These are phyloP conservation scores for Erpornis zantholeuca DNA, from an alignment of 2,113 vertebrate genomes.

Conservation along the genomic window DNA sequence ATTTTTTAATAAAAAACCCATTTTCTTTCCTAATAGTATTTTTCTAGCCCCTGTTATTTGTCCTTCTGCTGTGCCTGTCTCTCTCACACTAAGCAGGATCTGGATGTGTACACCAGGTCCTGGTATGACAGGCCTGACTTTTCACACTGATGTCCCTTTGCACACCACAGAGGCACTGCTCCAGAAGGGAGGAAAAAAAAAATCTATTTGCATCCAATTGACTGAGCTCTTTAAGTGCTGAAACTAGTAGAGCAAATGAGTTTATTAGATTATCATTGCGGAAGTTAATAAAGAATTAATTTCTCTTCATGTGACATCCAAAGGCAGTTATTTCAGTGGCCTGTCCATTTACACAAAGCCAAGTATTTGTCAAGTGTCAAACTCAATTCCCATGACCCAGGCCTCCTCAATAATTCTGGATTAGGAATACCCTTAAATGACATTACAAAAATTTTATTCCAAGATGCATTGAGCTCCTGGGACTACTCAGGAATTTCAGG, in stretches of 20 bases:
- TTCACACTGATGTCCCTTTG: conserved; percentile 70
- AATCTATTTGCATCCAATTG: conserved; percentile 75
- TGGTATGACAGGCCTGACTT: not conserved
- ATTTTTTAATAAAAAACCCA: not conserved
- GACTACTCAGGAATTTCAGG: conserved; percentile 84
- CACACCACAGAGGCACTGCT: conserved; percentile 68
- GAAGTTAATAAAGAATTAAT: conserved; percentile 98
- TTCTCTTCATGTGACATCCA: conserved; percentile 87
- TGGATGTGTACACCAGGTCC: not conserved
- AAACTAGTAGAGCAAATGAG: conserved; percentile 81
- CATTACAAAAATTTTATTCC: conserved; percentile 99
- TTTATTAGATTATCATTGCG: conserved; percentile 88
- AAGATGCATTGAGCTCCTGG: conserved; percentile 85
- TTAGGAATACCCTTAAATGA: conserved; percentile 92
- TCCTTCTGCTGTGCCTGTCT: not conserved
- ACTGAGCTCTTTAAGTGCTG: conserved; percentile 74
- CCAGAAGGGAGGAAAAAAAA: conserved; percentile 66
- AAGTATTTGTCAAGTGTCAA: conserved; percentile 97
- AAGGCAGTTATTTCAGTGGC: conserved; percentile 83
- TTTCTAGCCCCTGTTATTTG: not conserved
- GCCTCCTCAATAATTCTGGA: conserved; percentile 90
- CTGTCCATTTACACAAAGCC: conserved; percentile 96
- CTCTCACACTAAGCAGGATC: not conserved
- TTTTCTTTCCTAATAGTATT: not conserved
- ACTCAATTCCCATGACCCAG: conserved; percentile 82